Evolutionary conservation across 2,797 vertebrate genomes (phyloP).

Genomic region (Mormyrus hasselquistii): DNA sequence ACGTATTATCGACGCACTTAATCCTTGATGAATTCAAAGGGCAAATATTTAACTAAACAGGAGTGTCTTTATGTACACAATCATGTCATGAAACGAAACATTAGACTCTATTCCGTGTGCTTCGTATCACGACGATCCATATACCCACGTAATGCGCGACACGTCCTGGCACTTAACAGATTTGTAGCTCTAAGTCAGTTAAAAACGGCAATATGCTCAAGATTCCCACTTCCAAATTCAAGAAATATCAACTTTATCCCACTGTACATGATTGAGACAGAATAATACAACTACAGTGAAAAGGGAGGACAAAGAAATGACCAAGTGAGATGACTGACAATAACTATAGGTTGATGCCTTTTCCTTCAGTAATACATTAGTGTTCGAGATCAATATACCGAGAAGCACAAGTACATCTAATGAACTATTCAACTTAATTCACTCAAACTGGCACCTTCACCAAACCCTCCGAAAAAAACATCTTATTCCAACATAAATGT

Average conservation of each 20-base stretch:
- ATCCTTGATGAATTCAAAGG: not conserved
- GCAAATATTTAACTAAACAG: constrained; percentile 24
- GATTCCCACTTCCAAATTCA: constrained; percentile 62
- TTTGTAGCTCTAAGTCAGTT: not conserved
- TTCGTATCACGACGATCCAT: not conserved
- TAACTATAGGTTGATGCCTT: not conserved
- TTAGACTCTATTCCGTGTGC: not conserved
- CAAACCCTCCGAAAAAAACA: not conserved
- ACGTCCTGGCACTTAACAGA: constrained; percentile 40
- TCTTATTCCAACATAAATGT: not conserved
- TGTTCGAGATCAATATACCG: not conserved
- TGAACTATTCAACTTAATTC: not conserved
- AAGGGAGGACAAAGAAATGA: not conserved
- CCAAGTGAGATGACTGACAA: not conserved
- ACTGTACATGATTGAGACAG: not conserved
- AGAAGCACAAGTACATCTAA: not conserved
- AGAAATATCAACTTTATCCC: constrained; percentile 52
- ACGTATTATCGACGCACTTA: not conserved
- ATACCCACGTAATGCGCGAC: constrained; percentile 25
- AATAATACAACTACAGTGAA: not conserved
- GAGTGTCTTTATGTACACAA: not conserved
- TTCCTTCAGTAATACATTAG: not conserved
- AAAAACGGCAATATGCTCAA: constrained; percentile 39
- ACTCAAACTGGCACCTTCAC: not conserved
- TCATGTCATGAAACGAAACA: not conserved